Base-by-base conservation (phyloP, 2,113 vertebrate species). In the Gambusia affinis region DNA sequence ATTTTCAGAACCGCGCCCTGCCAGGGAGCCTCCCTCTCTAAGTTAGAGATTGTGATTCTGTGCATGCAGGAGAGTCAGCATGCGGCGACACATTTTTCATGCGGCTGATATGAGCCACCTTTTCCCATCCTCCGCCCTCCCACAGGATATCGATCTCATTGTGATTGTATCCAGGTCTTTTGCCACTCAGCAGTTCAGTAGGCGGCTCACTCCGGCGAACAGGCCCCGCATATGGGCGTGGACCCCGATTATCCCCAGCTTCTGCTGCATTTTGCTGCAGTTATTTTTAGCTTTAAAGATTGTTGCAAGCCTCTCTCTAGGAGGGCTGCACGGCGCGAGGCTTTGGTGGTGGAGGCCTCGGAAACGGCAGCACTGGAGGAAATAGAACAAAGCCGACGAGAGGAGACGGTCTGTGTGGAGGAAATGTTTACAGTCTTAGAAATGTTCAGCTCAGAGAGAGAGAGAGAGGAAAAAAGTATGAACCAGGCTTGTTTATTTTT, bases 281-380 rank as follows among this genome's bases (percentile, higher is more conserved):
- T 82, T 93, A 93, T 92, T 92, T 93, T 93, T 92, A 92, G 91
- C 92, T 83, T 91, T 82, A 87, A 75, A 90, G 80, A 86, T 79
- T 73, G 83, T 80, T 87, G 86, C 85, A 88, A 90, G 88, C 83
- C 85, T 75, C 71, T 88, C 83, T 84, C 78, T 70, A 77, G 47
- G 76, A 87, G 86, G 86, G 86, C 82, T 75, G 80, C 39, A 37
- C 24, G 76, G 80, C 72, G 73, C 80, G n/a, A 42, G 51, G 85
- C 74, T 75, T 75, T 78, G 78, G 81, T 84, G 82, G 74, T 70
- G 73, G 85, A 86, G 83, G 78, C 83, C 85, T 87, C 11, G 14
- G 71, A 84, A 37, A 82, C 67, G 72, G 80, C 76, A 64, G 57
- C 14, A 65, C 64, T 67, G 75, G 51, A 85, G 76, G 78, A 83